phyloP scores from a whole-genome alignment of 2,797 vertebrate species.

The Falco naumanni region DNA sequence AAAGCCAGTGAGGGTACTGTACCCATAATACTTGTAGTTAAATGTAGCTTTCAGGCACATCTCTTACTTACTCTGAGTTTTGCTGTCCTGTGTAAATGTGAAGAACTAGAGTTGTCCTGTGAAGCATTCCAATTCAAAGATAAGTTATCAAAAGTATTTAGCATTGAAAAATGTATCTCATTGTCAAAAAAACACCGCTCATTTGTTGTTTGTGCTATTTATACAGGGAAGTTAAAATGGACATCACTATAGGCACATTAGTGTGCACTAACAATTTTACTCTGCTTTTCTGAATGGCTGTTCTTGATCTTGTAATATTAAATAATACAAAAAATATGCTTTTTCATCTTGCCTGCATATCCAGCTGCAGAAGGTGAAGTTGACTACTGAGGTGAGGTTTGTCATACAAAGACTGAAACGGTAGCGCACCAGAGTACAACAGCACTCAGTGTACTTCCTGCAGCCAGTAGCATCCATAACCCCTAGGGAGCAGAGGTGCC shows the following conservation, averaged over 20 bases:
- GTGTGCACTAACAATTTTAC: neutral
- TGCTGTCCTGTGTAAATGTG: neutral
- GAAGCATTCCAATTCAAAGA: neutral
- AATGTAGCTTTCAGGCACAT: neutral
- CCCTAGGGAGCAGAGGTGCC: neutral
- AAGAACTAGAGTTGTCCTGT: neutral
- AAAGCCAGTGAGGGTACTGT: neutral
- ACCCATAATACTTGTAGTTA: neutral
- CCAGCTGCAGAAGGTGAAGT: neutral
- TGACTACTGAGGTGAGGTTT: neutral
- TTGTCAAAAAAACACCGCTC: neutral
- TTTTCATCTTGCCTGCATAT: neutral
- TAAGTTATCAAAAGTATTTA: neutral
- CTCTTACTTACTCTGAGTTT: neutral
- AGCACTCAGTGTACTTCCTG: neutral
- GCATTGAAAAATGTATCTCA: neutral
- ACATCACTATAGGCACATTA: neutral
- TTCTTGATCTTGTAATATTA: neutral
- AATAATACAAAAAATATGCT: neutral
- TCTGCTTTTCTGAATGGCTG: neutral
- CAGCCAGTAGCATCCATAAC: neutral
- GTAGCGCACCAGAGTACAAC: rapidly evolving
- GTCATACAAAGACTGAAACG: neutral
- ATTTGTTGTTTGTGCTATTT: neutral
- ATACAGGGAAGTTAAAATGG: neutral